Evolutionary conservation across 1,140 invertebrate species (phyloP).

Genomic region (Papilio helenus): DNA sequence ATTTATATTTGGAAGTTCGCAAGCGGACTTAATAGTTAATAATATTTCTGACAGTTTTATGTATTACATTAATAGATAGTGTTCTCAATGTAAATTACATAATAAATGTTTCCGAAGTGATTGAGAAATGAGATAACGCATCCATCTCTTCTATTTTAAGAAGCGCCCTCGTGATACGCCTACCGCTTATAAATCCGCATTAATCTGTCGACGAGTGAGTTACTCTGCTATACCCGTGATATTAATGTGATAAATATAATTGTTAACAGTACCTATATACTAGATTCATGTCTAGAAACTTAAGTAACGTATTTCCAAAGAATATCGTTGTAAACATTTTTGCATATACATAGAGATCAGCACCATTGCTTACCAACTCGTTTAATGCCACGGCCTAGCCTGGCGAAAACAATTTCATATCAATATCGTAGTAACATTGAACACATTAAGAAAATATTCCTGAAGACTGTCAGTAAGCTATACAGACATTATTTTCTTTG

Average conservation of each 20-base stretch:
- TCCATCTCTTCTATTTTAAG: slow-evolving; percentile 11
- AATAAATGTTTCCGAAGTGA: slow-evolving; percentile 7
- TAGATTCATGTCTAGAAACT: not conserved
- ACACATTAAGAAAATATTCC: no score
- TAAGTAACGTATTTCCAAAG: no score
- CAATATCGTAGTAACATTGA: no score
- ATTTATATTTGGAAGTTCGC: no score
- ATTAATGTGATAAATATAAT: slow-evolving; percentile 18
- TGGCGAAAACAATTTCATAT: no score
- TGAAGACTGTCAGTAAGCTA: no score
- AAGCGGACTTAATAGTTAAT: no score
- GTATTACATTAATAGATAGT: not conserved
- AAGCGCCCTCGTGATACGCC: slow-evolving; percentile 2
- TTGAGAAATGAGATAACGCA: not conserved
- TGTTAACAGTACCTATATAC: not conserved
- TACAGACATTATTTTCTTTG: not conserved
- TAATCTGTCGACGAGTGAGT: slow-evolving; percentile 4
- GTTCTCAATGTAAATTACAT: not conserved
- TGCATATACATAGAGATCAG: no score
- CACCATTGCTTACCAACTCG: no score
- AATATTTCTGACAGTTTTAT: not conserved
- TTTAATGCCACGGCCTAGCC: no score
- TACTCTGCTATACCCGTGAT: not conserved
- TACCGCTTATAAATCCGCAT: not conserved
- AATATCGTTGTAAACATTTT: no score